A percentile compares a stretch with the other conserved stretches of the same genome.
These are phyloP conservation scores for Bathynomus jamesi DNA, from an alignment of 1,140 invertebrate genomes.

Conservation along the genomic window DNA sequence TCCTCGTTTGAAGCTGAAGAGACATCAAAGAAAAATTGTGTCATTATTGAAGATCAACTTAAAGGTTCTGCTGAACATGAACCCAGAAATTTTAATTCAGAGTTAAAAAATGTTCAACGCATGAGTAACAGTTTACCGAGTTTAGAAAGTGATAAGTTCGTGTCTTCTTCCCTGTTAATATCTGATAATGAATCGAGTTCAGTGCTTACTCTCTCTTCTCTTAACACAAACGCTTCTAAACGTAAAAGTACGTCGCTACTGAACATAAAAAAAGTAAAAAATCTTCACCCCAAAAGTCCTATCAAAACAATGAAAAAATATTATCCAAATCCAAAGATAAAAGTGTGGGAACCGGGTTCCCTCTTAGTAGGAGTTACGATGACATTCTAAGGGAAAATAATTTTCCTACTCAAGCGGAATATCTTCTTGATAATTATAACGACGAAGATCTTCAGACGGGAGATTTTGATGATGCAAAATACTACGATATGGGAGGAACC, in stretches of 20 bases:
- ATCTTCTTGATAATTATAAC: neutral
- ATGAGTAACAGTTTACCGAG: neutral
- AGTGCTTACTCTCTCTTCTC: neutral
- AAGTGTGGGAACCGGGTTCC: neutral
- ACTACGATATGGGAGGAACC: neutral
- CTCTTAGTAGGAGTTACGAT: neutral
- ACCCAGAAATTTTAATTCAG: neutral
- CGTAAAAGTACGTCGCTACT: neutral
- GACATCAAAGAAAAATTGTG: neutral
- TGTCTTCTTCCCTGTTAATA: neutral
- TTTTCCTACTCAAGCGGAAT: neutral
- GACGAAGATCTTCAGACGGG: neutral
- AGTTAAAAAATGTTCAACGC: too few species aligned
- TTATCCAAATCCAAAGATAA: neutral
- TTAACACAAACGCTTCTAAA: neutral
- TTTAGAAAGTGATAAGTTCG: neutral
- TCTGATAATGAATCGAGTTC: neutral
- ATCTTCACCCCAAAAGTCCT: neutral
- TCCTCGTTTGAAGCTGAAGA: neutral
- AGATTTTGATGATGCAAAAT: neutral
- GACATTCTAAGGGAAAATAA: neutral
- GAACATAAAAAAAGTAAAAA: neutral
- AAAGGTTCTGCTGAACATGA: too few species aligned
- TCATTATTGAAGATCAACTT: neutral
- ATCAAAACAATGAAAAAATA: neutral